Evolutionary conservation across 2,888 invertebrate species (phyloP), one percentile per base, ranked within the genome.

Genomic region (Emmelina monodactyla): DNA sequence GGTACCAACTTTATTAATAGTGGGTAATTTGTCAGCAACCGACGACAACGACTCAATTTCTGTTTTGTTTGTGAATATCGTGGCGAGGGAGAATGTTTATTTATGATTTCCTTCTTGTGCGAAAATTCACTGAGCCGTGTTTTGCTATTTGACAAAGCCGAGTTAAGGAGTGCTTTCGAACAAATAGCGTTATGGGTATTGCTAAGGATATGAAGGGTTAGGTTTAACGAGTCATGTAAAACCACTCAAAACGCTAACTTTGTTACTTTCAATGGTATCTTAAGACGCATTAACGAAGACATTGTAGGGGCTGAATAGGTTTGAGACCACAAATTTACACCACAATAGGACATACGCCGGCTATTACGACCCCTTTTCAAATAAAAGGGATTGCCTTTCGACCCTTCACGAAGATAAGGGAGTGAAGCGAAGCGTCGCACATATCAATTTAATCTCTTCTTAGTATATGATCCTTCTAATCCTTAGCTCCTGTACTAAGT

Each of bases 371-470:
- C 62, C 63, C 63, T 57, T 55, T 63, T 65, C 55, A 66, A 70
- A 70, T 69, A 73, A 70, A 71, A 66, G 66, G 66, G 66, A 70
- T 66, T 63, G 63, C 59, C 63, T 61, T 54, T 59, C 63, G 65
- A 67, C 65, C 67, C 67, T 72, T 70, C 65, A 70, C 64, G 63
- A 61, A 62, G 62, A 72, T 72, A 69, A 76, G 68, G 62, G 66
- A 66, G 66, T 64, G 58, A 62, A 65, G 61, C 55, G 53, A 58
- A 68, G 62, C 63, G 59, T 63, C 60, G 58, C 69, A 69, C 69
- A 65, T 70, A 72, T 76, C 68, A 75, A 71, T 75, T 71, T 78
- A 73, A 73, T 71, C 69, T 67, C 53, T 54, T 55, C 60, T 58
- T 60, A 57, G 64, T 57, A 58, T 64, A 58, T 61, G 63, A 73